Base-by-base conservation (phyloP, 2,113 vertebrate genomes). In the Coptodon rendalli region DNA sequence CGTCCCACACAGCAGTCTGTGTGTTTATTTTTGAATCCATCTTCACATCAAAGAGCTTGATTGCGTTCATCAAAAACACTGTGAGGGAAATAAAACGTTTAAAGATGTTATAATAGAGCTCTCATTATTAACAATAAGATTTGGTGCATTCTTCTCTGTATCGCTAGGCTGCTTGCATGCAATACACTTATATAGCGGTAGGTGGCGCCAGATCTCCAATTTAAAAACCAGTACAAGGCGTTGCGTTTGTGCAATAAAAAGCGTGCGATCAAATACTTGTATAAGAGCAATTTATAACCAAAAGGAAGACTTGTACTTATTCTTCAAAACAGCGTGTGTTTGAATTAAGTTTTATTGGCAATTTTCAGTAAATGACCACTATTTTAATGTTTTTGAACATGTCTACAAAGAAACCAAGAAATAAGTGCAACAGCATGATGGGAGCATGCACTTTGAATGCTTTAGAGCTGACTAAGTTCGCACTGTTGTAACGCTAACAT, bases 141-240 rank as follows among this genome's bases (percentile, higher is more conserved):
- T 50, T 50, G 27, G 71, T 7, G 24, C 71, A 11, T 31, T 78
- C 24, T n/a, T 19, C 17, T n/a, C 10, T n/a, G 9, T 3, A 27
- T 52, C 9, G 40, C 13, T 2, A 9, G 48, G 31, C 9, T 1
- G 0, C 0, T 9, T 80, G 16, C 12, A 6, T 90, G 68, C 13
- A 85, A 6, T 85, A 43, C 27, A 29, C 36, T 34, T 22, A 50
- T 38, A 0, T 22, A 31, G 29, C 45, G 36, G 34, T 50, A 91
- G 92, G 73, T 52, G 90, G 86, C n/a, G 89, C 80, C 76, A 92
- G 3, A 83, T 61, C 56, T n/a, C 27, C 19, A 82, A 19, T 57
- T 12, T 17, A 63, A 80, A 11, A 27, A 31, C 10, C 19, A 3
- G 54, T 22, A 22, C 7, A 6, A 2, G 36, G 10, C 68, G 12